A percentile compares a stretch with the other conserved stretches of the same genome.
Evolutionary conservation across 2,888 invertebrate genomes (phyloP).

Genomic region (Caenorhabditis doughertyi): DNA sequence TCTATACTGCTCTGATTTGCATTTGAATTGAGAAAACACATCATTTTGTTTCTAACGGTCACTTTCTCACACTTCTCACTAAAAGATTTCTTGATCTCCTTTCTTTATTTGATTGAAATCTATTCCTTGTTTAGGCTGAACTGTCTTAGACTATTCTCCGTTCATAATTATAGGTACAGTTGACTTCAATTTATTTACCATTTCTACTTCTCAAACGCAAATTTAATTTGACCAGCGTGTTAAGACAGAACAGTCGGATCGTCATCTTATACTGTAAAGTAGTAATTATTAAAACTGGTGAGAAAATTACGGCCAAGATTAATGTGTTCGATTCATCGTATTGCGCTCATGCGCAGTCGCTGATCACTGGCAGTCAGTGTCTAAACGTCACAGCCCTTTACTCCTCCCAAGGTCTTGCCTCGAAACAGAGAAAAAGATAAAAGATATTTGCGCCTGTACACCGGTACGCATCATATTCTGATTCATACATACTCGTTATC

Average conservation of each 20-base stretch:
- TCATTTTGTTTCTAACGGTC: constrained; percentile 3
- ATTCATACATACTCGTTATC: constrained; percentile 64
- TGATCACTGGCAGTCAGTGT: constrained; percentile 52
- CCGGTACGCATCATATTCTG: constrained; percentile 60
- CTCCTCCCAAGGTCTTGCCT: constrained; percentile 57
- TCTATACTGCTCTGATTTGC: constrained; percentile 38
- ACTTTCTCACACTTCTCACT: constrained; percentile 42
- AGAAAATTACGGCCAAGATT: constrained; percentile 63
- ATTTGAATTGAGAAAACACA: constrained; percentile 38
- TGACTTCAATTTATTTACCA: background rate
- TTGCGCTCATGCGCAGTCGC: constrained; percentile 48
- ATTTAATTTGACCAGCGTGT: constrained; percentile 4
- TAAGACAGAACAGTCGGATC: constrained; percentile 4
- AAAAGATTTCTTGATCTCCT: background rate
- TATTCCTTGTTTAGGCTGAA: no score
- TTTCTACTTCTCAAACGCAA: background rate
- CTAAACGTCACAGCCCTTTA: constrained; percentile 49
- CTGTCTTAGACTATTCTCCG: no score
- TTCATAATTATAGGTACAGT: no score
- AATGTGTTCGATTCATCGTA: constrained; percentile 58
- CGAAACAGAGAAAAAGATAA: constrained; percentile 53
- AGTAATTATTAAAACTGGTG: constrained; percentile 63
- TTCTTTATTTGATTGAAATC: no score
- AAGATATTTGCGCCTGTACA: constrained; percentile 63
- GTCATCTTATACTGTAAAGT: constrained; percentile 58